Percentiles rank a stretch among this genome's conserved stretches.
Evolutionary conservation across 2,797 vertebrate genomes (phyloP).

Genomic region (Helarctos malayanus): DNA sequence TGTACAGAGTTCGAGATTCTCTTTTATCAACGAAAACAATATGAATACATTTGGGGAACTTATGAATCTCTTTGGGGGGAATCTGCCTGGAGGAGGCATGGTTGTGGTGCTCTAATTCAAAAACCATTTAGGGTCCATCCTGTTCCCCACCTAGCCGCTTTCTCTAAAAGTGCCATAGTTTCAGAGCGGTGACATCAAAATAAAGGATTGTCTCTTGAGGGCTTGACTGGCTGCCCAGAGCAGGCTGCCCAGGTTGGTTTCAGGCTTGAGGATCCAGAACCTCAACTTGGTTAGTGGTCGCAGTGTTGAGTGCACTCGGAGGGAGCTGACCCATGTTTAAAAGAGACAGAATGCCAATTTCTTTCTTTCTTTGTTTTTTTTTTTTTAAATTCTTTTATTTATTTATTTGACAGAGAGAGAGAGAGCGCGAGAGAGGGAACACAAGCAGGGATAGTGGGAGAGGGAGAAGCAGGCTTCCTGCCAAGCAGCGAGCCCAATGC

Average conservation of each 20-base stretch:
- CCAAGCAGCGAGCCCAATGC: too few species aligned
- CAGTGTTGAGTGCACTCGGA: background rate
- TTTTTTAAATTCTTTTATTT: too few species aligned
- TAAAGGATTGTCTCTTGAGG: background rate
- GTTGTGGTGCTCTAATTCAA: background rate
- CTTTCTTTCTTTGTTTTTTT: background rate
- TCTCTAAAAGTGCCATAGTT: background rate
- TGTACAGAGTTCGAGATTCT: constrained; percentile 18
- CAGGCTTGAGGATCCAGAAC: background rate
- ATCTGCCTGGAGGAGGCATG: background rate
- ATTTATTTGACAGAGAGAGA: too few species aligned
- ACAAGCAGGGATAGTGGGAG: too few species aligned
- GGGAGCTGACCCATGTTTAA: background rate
- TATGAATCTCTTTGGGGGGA: constrained; percentile 3
- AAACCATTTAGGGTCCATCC: background rate
- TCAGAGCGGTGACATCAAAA: background rate
- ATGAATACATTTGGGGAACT: background rate
- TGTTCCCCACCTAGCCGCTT: background rate
- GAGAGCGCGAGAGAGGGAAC: too few species aligned
- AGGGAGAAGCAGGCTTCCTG: too few species aligned
- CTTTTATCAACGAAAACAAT: background rate
- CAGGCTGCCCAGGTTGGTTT: background rate
- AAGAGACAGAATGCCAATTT: constrained; percentile 35
- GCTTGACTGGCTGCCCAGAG: background rate
- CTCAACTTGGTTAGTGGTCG: background rate